These are phyloP conservation scores for Corvus moneduloides DNA, from an alignment of 2,113 vertebrate genomes.

Conservation along the genomic window DNA sequence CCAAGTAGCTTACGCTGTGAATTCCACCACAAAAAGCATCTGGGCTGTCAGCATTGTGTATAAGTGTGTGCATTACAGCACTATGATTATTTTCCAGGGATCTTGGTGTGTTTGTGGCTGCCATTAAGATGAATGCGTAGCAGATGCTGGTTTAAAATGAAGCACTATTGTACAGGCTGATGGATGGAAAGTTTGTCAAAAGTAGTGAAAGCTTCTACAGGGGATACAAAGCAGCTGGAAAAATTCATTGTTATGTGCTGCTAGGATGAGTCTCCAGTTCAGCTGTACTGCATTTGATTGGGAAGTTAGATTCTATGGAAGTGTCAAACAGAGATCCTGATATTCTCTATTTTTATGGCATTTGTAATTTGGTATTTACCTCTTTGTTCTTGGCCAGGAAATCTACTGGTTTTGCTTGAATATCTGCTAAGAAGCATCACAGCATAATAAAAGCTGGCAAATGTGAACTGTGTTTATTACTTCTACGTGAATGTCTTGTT, in stretches of 20 bases:
- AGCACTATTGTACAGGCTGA: conserved; percentile 21
- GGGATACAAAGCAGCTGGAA: conserved; percentile 34
- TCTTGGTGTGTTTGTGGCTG: conserved; percentile 30
- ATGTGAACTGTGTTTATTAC: conserved; percentile 9
- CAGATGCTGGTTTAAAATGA: conserved; percentile 53
- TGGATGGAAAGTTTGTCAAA: conserved; percentile 51
- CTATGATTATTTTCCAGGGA: conserved; percentile 37
- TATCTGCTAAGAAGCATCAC: not conserved
- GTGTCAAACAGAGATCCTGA: not conserved
- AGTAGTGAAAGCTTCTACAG: conserved; percentile 28
- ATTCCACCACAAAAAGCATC: not conserved
- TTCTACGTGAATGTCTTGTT: not conserved
- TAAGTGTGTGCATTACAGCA: not conserved
- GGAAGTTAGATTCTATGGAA: not conserved
- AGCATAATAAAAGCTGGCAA: not conserved
- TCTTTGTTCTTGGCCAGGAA: not conserved
- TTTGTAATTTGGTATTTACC: not conserved
- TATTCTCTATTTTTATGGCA: not conserved
- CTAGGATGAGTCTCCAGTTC: not conserved
- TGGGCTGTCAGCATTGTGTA: not conserved
- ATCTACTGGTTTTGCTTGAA: not conserved
- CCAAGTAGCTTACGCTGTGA: not conserved
- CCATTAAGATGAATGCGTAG: conserved; percentile 1
- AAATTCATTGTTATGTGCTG: conserved; percentile 24
- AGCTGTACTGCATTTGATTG: not conserved